phyloP scores from a whole-genome alignment of 2,113 vertebrate genomes.

The Sinocyclocheilus maitianheensis region DNA sequence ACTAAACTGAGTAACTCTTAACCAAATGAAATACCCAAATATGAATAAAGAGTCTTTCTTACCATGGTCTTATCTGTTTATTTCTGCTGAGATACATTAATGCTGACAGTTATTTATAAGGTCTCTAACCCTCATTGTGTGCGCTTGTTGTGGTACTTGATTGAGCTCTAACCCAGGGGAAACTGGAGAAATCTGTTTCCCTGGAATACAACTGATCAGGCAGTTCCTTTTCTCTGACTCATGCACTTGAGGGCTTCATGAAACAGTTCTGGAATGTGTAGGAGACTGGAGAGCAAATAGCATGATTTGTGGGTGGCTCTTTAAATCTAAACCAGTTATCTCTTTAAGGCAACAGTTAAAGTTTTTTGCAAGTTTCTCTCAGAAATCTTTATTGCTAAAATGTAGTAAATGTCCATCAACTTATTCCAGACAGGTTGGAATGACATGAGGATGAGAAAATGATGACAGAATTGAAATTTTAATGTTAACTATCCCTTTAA shows the following conservation, averaged over 20 bases:
- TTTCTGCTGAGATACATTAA: conserved; percentile 10
- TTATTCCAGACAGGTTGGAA: background rate
- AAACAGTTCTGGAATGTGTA: conserved; percentile 17
- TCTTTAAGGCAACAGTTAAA: background rate
- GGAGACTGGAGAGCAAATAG: background rate
- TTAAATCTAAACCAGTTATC: background rate
- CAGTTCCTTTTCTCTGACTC: conserved; percentile 26
- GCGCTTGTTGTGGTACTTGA: background rate
- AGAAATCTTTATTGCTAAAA: background rate
- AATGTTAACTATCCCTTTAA: background rate
- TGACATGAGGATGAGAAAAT: background rate
- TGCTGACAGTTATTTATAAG: conserved; percentile 22
- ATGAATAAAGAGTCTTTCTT: conserved; percentile 33
- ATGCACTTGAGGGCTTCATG: conserved; percentile 21
- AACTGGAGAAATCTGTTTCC: conserved; percentile 41
- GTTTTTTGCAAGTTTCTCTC: background rate
- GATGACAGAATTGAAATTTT: background rate
- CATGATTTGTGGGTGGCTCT: background rate
- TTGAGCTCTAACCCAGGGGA: conserved; percentile 34
- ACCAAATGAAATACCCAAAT: conserved; percentile 24
- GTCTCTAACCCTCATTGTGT: conserved; percentile 26
- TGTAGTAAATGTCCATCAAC: background rate
- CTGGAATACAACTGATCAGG: conserved; percentile 42
- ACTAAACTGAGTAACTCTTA: conserved; percentile 17
- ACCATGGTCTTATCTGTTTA: conserved; percentile 28